Conservation (phyloP, 2,888 invertebrate species). For the Sabellastarte sp. region DNA sequence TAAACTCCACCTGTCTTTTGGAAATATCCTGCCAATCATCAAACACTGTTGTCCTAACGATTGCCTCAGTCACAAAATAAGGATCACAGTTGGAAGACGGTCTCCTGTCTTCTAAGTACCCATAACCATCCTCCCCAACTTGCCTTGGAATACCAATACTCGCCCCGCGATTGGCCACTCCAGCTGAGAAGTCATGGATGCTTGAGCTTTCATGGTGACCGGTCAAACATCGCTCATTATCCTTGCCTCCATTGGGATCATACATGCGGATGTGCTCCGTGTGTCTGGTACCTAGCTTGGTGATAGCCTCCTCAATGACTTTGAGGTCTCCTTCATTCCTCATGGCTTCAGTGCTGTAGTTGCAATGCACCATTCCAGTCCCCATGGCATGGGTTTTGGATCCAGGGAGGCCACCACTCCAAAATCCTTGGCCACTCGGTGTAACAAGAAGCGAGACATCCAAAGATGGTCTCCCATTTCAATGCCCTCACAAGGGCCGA, state of each 20-base stretch:
- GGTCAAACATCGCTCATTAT: constrained; percentile 90
- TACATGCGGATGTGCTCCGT: constrained; percentile 92
- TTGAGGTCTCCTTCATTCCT: constrained; percentile 69
- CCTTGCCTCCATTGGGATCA: constrained; percentile 92
- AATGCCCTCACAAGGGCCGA: constrained; percentile 88
- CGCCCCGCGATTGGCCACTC: constrained; percentile 88
- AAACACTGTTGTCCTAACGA: too few relatives aligned
- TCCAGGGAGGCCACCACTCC: constrained; percentile 62
- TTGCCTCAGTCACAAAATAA: too few relatives aligned
- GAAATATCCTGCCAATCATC: too few relatives aligned
- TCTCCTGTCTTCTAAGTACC: too few relatives aligned
- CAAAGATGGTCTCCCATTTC: constrained; percentile 63
- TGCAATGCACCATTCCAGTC: constrained; percentile 72
- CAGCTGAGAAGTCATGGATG: constrained; percentile 91
- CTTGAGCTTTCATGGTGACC: constrained; percentile 95
- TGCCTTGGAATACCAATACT: constrained; percentile 90
- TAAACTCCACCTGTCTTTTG: too few relatives aligned
- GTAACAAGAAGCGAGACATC: constrained; percentile 62
- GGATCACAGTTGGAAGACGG: too few relatives aligned
- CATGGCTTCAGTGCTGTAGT: constrained; percentile 93
- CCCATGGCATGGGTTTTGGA: constrained; percentile 62
- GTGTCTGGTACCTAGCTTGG: constrained; percentile 88
- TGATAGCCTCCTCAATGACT: constrained; percentile 93
- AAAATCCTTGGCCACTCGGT: constrained; percentile 63
- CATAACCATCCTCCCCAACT: too few relatives aligned